Evolutionary conservation across 2,113 vertebrate species (phyloP), one percentile per base, ranked within the genome.

Genomic region (Brevimyrus niger): DNA sequence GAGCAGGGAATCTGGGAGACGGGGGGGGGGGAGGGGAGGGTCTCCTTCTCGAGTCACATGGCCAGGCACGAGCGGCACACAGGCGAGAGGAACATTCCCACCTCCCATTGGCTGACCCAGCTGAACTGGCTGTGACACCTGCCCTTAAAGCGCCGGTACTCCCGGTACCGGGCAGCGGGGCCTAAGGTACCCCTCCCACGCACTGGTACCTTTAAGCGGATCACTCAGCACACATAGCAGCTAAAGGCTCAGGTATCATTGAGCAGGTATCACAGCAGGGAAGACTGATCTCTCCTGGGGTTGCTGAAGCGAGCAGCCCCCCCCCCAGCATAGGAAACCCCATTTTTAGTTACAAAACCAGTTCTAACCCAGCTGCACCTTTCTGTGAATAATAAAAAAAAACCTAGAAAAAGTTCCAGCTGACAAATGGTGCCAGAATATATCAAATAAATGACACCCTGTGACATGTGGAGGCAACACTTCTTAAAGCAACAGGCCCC

Each of bases 31-130:
- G n/a, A n/a, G n/a, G n/a, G n/a, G n/a, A n/a, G n/a, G 42, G 17
- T 46, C 69, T 89, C 88, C 69, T 55, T 53, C 50, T 89, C 27
- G 0, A 83, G 88, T 89, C 69, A 82, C 48, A 47, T 51, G 50
- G 50, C 69, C 23, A 53, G 73, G 61, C 73, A 51, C 17, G 19
- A 35, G 31, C 5, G 38, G 27, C 88, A 48, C 27, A 76, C 48
- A 69, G 58, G 61, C 61, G 38, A 46, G 44, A 88, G 65, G 13
- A 50, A 19, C 48, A 86, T 17, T 53, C 27, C 50, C 7, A 5
- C 85, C 35, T 53, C 17, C 23, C 50, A 55, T 0, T 87, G 87
- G 87, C 87, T 11, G 27, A 87, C 46, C n/a, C 84, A 51, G 84
- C 44, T 87, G 85, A 87, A 50, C 47, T 53, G 85, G 50, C 85